Base-by-base conservation (phyloP, 2,113 vertebrate genomes). In the Heterotis niloticus region DNA sequence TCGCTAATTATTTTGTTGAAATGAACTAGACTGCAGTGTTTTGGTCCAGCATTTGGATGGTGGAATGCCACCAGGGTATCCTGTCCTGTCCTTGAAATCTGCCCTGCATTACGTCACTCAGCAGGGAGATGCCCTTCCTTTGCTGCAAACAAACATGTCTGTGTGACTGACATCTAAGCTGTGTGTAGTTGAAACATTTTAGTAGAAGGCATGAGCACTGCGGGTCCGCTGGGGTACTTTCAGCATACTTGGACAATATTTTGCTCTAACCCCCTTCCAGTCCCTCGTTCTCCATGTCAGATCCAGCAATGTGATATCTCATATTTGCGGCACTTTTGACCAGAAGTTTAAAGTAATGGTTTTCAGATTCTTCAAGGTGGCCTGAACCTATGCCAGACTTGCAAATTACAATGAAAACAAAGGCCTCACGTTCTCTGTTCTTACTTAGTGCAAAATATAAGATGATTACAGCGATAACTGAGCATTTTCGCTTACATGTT, bases 11-110 rank as follows among this genome's bases (percentile, higher is more conserved):
- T 88, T 96, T 96, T 66, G 90, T 95, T 81, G 94, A 96, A 91
- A 97, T 97, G 96, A 99, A 98, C 86, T 98, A 99, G 89, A 96
- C 97, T 52, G 95, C 96, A 52, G 94, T 95, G 60, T 94, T 97
- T 86, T 94, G 98, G 89, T 99, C 90, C 90, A 99, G 98, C 88
- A 94, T 95, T 87, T 92, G 97, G 74, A 96, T 99, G 87, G 94
- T 95, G 79, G 84, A 79, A 62, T 62, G 60, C 60, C 60, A 62
- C 28, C 5, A 13, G 13, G n/a, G n/a, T 68, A 13, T 23, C 12
- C 23, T 18, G 34, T 44, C 52, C 11, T 29, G 18, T 24, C 28
- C 23, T 75, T 28, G 29, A 64, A 66, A 75, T 78, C 56, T 44
- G 24, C 78, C 83, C 73, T 68, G 81, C 76, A 84, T 88, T 76